phyloP scores from a whole-genome alignment of 2,113 vertebrate genomes.

The Centrocercus urophasianus region DNA sequence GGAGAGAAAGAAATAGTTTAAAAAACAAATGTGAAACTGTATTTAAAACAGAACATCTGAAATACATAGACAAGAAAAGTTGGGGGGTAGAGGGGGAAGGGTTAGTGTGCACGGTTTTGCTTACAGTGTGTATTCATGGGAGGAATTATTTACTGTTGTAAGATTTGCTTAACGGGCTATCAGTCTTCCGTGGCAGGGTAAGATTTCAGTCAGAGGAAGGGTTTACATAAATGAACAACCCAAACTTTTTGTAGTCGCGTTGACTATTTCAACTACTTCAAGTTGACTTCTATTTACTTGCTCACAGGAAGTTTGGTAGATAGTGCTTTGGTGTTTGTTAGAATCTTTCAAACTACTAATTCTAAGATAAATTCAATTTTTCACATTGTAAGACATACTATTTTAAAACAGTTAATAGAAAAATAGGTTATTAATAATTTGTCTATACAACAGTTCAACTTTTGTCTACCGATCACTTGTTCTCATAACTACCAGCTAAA shows the following conservation, averaged over 20 bases:
- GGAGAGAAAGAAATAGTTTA: background rate
- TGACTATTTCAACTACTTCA: background rate
- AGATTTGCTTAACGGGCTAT: background rate
- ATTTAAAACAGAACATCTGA: background rate
- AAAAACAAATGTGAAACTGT: background rate
- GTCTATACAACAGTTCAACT: constrained; percentile 3
- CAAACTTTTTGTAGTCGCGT: no score
- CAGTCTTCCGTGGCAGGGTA: background rate
- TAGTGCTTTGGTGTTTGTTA: background rate
- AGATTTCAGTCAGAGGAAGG: background rate
- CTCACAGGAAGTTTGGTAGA: background rate
- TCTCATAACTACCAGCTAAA: background rate
- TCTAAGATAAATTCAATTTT: background rate
- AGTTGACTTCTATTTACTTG: background rate
- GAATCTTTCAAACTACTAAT: background rate
- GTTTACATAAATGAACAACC: background rate
- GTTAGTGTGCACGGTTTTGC: background rate
- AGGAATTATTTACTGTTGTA: background rate
- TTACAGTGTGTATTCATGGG: background rate
- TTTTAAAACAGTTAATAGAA: background rate
- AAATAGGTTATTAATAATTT: background rate
- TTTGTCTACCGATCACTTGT: background rate
- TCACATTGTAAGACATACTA: background rate
- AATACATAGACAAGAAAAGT: background rate
- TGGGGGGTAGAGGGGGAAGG: accelerated